phyloP scores from a whole-genome alignment of 2,113 vertebrate species.

The Noturus placidus region DNA sequence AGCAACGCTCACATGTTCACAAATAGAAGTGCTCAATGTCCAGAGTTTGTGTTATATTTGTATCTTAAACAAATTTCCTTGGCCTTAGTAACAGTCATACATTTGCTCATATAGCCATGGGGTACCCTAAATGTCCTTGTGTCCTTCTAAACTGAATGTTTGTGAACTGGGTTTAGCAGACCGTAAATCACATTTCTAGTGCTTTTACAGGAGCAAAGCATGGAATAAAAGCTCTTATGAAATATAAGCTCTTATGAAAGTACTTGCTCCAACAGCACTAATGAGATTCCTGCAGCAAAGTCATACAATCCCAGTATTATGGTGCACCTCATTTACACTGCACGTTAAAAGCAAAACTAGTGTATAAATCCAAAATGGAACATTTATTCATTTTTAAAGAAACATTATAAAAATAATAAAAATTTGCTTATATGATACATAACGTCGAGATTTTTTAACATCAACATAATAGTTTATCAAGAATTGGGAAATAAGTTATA shows the following conservation, averaged over 20 bases:
- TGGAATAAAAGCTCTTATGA: too few relatives aligned
- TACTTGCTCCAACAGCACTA: background rate
- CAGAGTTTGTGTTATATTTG: background rate
- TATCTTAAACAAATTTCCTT: background rate
- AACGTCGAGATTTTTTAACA: slow-evolving; percentile 33
- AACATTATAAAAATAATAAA: slow-evolving; percentile 63
- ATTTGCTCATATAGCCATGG: background rate
- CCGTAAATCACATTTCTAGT: background rate
- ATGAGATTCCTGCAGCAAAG: background rate
- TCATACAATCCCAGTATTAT: background rate
- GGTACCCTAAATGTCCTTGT: background rate
- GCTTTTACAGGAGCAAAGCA: background rate
- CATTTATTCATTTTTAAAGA: slow-evolving; percentile 59
- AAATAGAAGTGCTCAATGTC: background rate
- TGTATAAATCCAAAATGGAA: slow-evolving; percentile 45
- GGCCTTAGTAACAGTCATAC: background rate
- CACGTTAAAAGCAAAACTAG: background rate
- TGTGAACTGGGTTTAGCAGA: background rate
- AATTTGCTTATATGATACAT: slow-evolving; percentile 51
- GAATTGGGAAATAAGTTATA: slow-evolving; percentile 62
- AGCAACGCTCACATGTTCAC: background rate
- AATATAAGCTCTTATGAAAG: slow-evolving; percentile 3
- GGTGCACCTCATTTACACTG: background rate
- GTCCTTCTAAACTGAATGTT: background rate
- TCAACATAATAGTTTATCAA: slow-evolving; percentile 15